Percentiles rank a stretch among this genome's conserved stretches.
Conservation (phyloP, 2,888 invertebrate species). For the Hyalella azteca region DNA sequence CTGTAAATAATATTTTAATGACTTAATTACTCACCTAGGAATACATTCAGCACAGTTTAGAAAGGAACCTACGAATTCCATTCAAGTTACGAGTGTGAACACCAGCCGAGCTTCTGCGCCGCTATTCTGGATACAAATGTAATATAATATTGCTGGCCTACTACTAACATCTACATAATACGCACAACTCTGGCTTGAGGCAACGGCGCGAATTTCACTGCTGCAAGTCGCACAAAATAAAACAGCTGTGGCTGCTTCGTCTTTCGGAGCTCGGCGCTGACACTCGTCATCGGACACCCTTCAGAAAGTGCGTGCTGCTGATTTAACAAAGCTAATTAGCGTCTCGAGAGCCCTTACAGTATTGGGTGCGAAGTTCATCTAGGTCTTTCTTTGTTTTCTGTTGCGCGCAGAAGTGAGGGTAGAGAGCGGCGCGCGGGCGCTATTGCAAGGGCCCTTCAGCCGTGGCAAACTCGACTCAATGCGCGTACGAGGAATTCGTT, state of each 20-base stretch:
- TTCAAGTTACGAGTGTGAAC: too few relatives aligned
- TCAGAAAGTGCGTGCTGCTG: conserved; percentile 31
- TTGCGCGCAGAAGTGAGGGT: conserved; percentile 1
- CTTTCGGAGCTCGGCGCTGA: not conserved
- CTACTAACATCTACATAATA: too few relatives aligned
- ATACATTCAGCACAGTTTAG: too few relatives aligned
- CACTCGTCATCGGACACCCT: conserved; percentile 25
- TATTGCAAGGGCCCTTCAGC: not conserved
- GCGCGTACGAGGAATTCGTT: not conserved
- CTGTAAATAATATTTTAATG: too few relatives aligned
- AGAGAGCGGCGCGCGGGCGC: not conserved
- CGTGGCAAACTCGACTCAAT: not conserved
- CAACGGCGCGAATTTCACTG: too few relatives aligned
- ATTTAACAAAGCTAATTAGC: conserved; percentile 36
- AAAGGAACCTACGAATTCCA: too few relatives aligned
- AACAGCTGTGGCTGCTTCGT: not conserved
- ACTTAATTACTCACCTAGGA: too few relatives aligned
- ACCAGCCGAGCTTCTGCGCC: too few relatives aligned
- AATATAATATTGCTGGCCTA: too few relatives aligned
- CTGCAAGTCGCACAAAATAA: not conserved
- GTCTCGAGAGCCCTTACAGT: conserved; percentile 23
- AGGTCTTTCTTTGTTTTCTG: not conserved
- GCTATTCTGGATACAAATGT: too few relatives aligned
- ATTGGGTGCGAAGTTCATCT: not conserved
- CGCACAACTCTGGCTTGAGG: too few relatives aligned